A percentile compares a stretch with the other conserved stretches of the same genome.
phyloP scores from a whole-genome alignment of 2,113 vertebrate genomes.

The Pavo muticus region DNA sequence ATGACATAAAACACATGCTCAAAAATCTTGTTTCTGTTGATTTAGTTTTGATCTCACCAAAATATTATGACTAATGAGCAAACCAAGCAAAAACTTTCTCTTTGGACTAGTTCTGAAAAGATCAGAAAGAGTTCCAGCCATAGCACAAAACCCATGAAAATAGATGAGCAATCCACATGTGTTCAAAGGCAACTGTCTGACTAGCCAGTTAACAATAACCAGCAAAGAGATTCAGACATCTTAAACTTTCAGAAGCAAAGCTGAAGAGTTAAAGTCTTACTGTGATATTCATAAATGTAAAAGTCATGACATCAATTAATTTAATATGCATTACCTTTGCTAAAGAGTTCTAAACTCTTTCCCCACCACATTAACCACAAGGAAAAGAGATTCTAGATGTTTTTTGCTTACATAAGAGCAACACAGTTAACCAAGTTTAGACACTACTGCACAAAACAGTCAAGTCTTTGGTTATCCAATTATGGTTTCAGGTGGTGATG shows the following conservation, averaged over 20 bases:
- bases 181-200: neutral
- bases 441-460: neutral
- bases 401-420: neutral
- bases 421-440: neutral
- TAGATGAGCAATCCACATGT: fast-evolving
- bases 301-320: neutral
- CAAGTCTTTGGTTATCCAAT: neutral
- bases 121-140: neutral
- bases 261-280: neutral
- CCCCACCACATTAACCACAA: neutral
- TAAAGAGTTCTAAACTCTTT: neutral
- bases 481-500: neutral
- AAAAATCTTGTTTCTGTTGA: neutral
- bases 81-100: neutral
- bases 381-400: neutral
- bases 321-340: neutral
- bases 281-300: neutral
- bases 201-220: neutral
- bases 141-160: neutral
- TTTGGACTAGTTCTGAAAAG: neutral
- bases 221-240: neutral
- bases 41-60: neutral
- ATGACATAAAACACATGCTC: neutral
- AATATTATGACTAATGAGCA: neutral
- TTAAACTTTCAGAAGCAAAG: neutral